Evolutionary conservation across 2,797 vertebrate species (phyloP).

Genomic region (Prionace glauca): DNA sequence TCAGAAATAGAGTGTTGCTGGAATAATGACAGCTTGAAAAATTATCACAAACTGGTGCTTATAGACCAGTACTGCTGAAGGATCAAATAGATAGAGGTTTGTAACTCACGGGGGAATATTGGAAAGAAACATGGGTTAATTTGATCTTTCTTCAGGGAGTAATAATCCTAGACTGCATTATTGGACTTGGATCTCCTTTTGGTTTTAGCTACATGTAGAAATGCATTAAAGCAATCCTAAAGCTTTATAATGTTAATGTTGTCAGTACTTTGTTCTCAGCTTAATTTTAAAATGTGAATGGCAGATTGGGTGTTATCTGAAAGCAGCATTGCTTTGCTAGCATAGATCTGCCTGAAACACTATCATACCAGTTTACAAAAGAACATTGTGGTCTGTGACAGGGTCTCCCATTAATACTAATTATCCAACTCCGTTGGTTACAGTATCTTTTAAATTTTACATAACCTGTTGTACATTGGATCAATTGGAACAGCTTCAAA

Average conservation of each 20-base stretch:
- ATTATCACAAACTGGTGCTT: conserved; percentile 64
- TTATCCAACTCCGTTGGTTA: neutral
- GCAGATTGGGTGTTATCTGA: neutral
- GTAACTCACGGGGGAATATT: conserved; percentile 43
- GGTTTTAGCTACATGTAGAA: neutral
- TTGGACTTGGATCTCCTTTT: conserved; percentile 42
- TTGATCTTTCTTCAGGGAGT: conserved; percentile 45
- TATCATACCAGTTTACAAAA: neutral
- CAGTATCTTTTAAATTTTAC: neutral
- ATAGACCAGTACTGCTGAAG: conserved; percentile 53
- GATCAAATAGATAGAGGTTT: conserved; percentile 56
- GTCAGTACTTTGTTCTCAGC: neutral
- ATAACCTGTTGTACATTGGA: neutral
- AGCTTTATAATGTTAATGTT: conserved; percentile 25
- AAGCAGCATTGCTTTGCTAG: neutral
- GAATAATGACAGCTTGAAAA: conserved; percentile 64
- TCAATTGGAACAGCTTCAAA: conserved; percentile 10
- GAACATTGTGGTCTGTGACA: neutral
- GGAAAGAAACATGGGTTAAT: conserved; percentile 46
- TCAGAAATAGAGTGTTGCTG: conserved; percentile 51
- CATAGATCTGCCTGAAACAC: neutral
- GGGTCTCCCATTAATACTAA: neutral
- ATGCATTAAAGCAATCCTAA: neutral
- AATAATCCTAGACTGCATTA: conserved; percentile 48
- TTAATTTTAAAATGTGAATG: neutral